phyloP scores from a whole-genome alignment of 2,113 vertebrate species.

The Hystrix brachyura region DNA sequence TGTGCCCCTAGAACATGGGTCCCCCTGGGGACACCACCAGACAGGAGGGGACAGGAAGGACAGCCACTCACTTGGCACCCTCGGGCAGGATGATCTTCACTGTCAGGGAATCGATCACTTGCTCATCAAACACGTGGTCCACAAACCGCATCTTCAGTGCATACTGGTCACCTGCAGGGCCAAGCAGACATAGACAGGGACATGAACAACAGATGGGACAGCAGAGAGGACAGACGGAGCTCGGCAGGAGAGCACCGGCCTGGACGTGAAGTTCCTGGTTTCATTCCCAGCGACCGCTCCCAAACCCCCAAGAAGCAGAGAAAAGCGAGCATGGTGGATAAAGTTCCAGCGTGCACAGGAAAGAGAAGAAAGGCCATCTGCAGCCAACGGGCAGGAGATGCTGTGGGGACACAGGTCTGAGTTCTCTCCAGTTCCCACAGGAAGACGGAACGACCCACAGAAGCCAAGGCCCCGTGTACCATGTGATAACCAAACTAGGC shows the following conservation, averaged over 20 bases:
- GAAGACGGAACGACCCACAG: conserved; percentile 2
- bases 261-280: neutral
- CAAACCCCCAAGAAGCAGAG: neutral
- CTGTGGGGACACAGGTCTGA: too few species aligned
- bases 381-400: neutral
- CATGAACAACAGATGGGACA: neutral
- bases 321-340: neutral
- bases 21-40: too few species aligned
- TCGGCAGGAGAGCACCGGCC: neutral
- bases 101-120: conserved; percentile 96
- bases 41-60: neutral
- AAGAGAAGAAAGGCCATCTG: neutral
- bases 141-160: conserved; percentile 98
- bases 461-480: neutral
- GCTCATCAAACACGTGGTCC: conserved; percentile 98
- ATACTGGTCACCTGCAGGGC: conserved; percentile 95
- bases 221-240: neutral
- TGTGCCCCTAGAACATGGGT: neutral
- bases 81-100: conserved; percentile 98
- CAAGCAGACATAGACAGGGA: neutral
- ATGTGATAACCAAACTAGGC: neutral
- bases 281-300: neutral
- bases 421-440: neutral
- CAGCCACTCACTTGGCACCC: conserved; percentile 94
- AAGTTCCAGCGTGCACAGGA: conserved; percentile 15